phyloP scores from a whole-genome alignment of 2,888 invertebrate genomes.

The Meteorus cinctellus region DNA sequence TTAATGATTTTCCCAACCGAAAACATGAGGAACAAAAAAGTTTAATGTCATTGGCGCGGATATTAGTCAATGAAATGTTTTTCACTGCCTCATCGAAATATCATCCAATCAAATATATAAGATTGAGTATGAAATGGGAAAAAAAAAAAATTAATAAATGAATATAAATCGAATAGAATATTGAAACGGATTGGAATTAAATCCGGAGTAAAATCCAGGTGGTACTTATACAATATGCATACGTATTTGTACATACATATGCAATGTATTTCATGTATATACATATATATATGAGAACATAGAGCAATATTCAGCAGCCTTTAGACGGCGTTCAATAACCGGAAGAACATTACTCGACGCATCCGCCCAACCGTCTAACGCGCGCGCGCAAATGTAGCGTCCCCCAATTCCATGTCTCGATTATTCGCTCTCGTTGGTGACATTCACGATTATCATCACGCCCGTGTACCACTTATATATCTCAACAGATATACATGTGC shows the following conservation, averaged over 20 bases:
- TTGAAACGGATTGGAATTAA: not conserved
- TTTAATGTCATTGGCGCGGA: not conserved
- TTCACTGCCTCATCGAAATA: too few species aligned
- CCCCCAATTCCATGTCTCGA: constrained; percentile 67
- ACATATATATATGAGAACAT: constrained; percentile 55
- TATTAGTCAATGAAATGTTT: too few species aligned
- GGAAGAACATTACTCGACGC: constrained; percentile 71
- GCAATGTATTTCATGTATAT: not conserved
- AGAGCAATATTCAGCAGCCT: constrained; percentile 51
- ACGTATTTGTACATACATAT: too few species aligned
- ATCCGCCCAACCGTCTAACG: constrained; percentile 69
- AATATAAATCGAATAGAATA: not conserved
- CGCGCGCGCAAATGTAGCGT: constrained; percentile 53
- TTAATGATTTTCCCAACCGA: not conserved
- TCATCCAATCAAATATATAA: not conserved
- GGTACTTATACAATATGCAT: constrained; percentile 32
- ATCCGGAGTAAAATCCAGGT: constrained; percentile 34
- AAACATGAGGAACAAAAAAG: not conserved
- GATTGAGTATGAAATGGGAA: not conserved
- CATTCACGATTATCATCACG: constrained; percentile 39
- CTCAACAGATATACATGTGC: not conserved
- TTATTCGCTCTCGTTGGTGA: constrained; percentile 53
- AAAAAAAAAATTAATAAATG: constrained; percentile 13
- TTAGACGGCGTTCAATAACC: constrained; percentile 67
- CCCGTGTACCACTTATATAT: constrained; percentile 35